A percentile compares a stretch with the other conserved stretches of the same genome.
Evolutionary conservation across 2,797 vertebrate species (phyloP).

Genomic region (Tenualosa thibaudeaui): DNA sequence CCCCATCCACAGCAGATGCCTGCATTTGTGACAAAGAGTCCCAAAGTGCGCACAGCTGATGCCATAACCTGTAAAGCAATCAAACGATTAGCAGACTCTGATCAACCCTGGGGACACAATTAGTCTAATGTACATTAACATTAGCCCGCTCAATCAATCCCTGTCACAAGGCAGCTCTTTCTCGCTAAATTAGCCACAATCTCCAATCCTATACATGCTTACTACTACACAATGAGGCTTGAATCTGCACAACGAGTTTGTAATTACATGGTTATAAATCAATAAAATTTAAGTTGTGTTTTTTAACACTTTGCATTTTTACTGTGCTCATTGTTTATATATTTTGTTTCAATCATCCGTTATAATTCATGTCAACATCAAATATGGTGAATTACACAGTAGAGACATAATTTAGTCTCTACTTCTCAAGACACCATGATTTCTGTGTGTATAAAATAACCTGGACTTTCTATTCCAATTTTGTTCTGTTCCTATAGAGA

Average conservation of each 20-base stretch:
- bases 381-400: neutral
- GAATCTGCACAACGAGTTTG: neutral
- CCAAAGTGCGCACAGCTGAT: neutral
- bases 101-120: conserved; percentile 26
- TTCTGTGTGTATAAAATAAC: no score
- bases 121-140: conserved; percentile 4
- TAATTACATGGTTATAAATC: neutral
- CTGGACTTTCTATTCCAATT: no score
- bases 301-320: no score
- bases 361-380: neutral
- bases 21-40: neutral
- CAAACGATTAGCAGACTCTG: conserved; percentile 19
- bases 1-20: neutral
- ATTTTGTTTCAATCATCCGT: neutral
- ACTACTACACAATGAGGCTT: neutral
- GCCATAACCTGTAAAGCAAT: conserved; percentile 14
- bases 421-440: neutral
- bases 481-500: neutral
- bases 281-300: neutral
- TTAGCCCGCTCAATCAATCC: neutral
- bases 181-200: conserved; percentile 10
- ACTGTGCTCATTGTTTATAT: neutral
- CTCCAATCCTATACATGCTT: neutral
- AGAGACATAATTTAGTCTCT: neutral
- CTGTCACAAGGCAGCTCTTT: neutral